phyloP scores from a whole-genome alignment of 2,797 vertebrate genomes.

The Natrix natrix region DNA sequence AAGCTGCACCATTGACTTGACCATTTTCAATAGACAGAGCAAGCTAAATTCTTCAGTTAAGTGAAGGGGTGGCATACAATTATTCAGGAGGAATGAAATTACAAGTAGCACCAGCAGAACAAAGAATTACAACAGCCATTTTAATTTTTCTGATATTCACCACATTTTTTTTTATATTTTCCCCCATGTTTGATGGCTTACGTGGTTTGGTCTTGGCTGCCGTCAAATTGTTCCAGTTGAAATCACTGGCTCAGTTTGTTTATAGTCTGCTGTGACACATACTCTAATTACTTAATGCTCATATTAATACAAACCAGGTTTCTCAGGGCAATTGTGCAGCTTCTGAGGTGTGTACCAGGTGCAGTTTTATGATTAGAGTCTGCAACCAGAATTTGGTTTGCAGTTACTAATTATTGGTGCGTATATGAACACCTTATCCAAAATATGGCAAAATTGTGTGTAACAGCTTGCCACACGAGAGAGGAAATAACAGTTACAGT shows the following conservation, averaged over 20 bases:
- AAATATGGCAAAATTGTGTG: neutral
- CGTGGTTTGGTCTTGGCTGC: neutral
- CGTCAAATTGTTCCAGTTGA: neutral
- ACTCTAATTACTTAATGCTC: neutral
- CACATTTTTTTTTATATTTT: neutral
- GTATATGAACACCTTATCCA: neutral
- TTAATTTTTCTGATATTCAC: neutral
- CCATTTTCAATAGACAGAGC: neutral
- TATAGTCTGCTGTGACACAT: neutral
- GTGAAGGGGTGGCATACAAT: neutral
- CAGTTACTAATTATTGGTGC: neutral
- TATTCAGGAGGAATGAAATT: neutral
- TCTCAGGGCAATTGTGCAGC: neutral
- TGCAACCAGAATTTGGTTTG: neutral
- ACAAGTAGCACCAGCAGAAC: neutral
- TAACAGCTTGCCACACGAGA: neutral
- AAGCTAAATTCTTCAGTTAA: neutral
- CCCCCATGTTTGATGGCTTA: neutral
- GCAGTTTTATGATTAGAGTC: neutral
- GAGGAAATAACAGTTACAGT: neutral
- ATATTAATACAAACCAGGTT: neutral
- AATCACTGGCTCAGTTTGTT: neutral
- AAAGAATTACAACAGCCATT: neutral
- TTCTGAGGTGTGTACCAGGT: neutral
- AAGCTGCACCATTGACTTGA: neutral